Percentiles rank a stretch among this genome's conserved stretches.
phyloP scores from a whole-genome alignment of 2,797 vertebrate genomes.

The Melanotaenia nigrans region DNA sequence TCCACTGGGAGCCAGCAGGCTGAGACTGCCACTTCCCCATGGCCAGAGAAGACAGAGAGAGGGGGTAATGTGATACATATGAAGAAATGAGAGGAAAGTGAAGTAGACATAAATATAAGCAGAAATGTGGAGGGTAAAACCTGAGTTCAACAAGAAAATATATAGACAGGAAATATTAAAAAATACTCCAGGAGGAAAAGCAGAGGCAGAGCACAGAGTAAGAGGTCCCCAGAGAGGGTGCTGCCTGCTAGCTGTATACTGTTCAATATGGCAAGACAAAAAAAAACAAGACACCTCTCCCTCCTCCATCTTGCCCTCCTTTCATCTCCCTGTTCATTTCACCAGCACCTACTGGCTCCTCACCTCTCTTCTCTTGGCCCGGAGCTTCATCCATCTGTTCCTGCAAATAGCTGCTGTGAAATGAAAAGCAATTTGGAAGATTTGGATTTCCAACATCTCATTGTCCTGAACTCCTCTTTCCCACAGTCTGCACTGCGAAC shows the following conservation, averaged over 20 bases:
- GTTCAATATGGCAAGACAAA: slow-evolving; percentile 12
- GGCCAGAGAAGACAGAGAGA: slow-evolving; percentile 40
- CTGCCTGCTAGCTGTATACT: slow-evolving; percentile 14
- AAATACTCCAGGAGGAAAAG: background rate
- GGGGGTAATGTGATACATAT: slow-evolving; percentile 39
- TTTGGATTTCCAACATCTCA: slow-evolving; percentile 4
- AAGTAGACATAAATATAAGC: slow-evolving; percentile 22
- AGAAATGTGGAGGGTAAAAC: slow-evolving; percentile 10
- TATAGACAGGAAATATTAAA: background rate
- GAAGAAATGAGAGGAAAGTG: slow-evolving; percentile 43
- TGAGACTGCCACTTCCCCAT: slow-evolving; percentile 58
- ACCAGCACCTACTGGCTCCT: slow-evolving; percentile 37
- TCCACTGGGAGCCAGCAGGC: slow-evolving; percentile 68
- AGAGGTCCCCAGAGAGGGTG: slow-evolving; percentile 24
- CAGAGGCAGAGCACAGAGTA: background rate
- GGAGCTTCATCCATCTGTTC: slow-evolving; percentile 46
- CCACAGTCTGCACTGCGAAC: background rate
- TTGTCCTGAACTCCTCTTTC: slow-evolving; percentile 12
- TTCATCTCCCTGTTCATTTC: slow-evolving; percentile 49
- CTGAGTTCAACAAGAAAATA: background rate
- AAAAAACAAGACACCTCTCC: slow-evolving; percentile 51
- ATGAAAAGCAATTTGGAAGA: slow-evolving; percentile 36
- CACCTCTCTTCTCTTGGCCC: slow-evolving; percentile 48
- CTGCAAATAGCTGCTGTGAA: slow-evolving; percentile 31
- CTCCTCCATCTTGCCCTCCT: slow-evolving; percentile 47